Percentiles rank a stretch among this genome's conserved stretches.
These are phyloP conservation scores for Heterotis niloticus DNA, from an alignment of 2,113 vertebrate genomes.

Conservation along the genomic window DNA sequence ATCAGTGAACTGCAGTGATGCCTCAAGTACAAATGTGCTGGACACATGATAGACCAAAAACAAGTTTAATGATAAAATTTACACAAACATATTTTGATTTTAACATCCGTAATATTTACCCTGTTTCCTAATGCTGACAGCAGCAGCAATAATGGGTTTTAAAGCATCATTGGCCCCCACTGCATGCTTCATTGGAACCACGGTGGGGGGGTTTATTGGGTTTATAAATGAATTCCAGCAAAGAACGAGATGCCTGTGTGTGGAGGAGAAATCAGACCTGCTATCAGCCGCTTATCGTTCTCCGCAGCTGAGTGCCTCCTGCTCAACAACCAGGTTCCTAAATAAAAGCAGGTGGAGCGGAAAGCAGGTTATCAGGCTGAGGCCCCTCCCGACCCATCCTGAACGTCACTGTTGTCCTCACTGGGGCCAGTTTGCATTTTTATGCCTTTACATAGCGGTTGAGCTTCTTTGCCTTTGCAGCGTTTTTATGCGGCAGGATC, in stretches of 20 bases:
- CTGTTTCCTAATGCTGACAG: conserved; percentile 2
- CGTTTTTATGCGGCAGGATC: no score
- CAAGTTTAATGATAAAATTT: not conserved
- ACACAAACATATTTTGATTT: not conserved
- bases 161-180: conserved; percentile 33
- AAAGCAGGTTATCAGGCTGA: not conserved
- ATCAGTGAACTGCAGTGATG: no score
- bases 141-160: conserved; percentile 26
- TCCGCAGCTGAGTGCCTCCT: not conserved
- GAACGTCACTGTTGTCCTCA: not conserved
- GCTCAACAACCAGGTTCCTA: conserved; percentile 1
- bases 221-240: conserved; percentile 35
- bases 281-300: not conserved
- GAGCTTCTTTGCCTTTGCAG: no score
- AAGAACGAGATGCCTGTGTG: not conserved
- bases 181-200: conserved; percentile 26
- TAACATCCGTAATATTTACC: not conserved
- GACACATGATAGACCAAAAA: no score
- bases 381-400: not conserved
- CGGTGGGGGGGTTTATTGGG: conserved; percentile 40
- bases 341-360: not conserved
- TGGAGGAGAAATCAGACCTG: conserved; percentile 7
- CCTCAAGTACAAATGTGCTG: no score
- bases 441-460: no score
- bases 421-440: no score